A percentile compares a stretch with the other conserved stretches of the same genome.
Evolutionary conservation across 2,797 vertebrate genomes (phyloP).

Genomic region (Acanthornis magna): DNA sequence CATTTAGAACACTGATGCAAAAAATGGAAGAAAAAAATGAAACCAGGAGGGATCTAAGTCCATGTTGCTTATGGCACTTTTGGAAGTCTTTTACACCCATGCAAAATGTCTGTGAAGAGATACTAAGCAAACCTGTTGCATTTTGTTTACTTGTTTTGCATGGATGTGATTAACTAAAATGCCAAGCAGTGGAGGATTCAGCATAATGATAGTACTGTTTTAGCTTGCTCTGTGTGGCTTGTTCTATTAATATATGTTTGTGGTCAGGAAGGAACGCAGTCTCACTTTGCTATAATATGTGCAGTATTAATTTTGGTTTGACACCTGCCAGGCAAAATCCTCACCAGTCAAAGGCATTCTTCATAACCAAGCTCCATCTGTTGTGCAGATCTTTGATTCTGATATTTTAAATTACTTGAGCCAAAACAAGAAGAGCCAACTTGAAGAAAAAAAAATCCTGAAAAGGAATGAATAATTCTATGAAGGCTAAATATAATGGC

Average conservation of each 20-base stretch:
- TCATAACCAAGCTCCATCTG: constrained; percentile 54
- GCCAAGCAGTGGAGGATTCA: neutral
- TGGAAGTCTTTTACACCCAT: neutral
- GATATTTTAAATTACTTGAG: constrained; percentile 38
- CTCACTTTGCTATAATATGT: constrained; percentile 43
- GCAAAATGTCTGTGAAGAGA: neutral
- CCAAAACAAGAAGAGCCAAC: constrained; percentile 53
- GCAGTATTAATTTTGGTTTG: constrained; percentile 59
- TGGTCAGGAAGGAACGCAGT: constrained; percentile 4
- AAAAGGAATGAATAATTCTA: constrained; percentile 57
- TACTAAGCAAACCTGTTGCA: neutral
- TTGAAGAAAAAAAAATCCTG: constrained; percentile 38
- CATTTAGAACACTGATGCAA: neutral
- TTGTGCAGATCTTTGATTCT: constrained; percentile 49
- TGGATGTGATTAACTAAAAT: neutral
- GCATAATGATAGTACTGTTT: constrained; percentile 27
- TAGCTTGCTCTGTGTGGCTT: constrained; percentile 26
- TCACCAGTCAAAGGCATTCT: constrained; percentile 53
- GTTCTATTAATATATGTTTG: constrained; percentile 51
- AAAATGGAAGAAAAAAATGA: neutral
- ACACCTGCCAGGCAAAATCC: constrained; percentile 67
- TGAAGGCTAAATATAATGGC: constrained; percentile 63
- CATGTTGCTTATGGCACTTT: neutral
- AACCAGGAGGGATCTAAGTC: neutral
- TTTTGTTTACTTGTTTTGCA: constrained; percentile 5